These are phyloP conservation scores for Flexamia atlantica DNA, from an alignment of 2,888 invertebrate genomes.

Conservation along the genomic window DNA sequence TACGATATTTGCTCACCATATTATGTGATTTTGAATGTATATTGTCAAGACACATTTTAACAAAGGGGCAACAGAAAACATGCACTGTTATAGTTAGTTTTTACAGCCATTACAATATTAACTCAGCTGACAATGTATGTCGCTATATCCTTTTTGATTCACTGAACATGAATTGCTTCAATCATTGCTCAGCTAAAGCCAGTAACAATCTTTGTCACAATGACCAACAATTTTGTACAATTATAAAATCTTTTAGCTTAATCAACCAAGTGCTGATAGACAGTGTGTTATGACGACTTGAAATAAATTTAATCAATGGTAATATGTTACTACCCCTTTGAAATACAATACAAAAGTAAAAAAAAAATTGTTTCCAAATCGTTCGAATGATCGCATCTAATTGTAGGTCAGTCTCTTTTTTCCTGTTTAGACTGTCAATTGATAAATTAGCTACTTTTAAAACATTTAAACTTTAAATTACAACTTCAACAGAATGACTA, in stretches of 20 bases:
- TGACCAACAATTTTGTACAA: not conserved
- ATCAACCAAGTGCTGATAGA: not conserved
- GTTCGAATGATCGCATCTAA: not conserved
- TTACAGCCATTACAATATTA: not conserved
- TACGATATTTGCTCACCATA: not conserved
- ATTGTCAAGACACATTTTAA: slow-evolving; percentile 3
- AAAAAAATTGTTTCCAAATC: not conserved
- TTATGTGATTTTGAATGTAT: not conserved
- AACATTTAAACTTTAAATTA: not conserved
- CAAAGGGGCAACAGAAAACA: not conserved
- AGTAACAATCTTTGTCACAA: not conserved
- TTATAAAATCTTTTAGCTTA: not conserved
- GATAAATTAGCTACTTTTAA: not conserved
- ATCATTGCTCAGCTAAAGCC: slow-evolving; percentile 1
- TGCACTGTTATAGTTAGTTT: not conserved
- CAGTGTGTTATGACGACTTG: not conserved
- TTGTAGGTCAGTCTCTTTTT: not conserved
- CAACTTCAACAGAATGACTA: not conserved
- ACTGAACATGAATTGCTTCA: not conserved
- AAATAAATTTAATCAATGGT: not conserved
- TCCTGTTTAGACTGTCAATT: not conserved
- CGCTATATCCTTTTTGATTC: not conserved
- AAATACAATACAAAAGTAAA: not conserved
- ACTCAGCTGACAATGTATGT: not conserved
- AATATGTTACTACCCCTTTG: not conserved